phyloP scores from a whole-genome alignment of 2,888 invertebrate genomes.

The Tillus elongatus region DNA sequence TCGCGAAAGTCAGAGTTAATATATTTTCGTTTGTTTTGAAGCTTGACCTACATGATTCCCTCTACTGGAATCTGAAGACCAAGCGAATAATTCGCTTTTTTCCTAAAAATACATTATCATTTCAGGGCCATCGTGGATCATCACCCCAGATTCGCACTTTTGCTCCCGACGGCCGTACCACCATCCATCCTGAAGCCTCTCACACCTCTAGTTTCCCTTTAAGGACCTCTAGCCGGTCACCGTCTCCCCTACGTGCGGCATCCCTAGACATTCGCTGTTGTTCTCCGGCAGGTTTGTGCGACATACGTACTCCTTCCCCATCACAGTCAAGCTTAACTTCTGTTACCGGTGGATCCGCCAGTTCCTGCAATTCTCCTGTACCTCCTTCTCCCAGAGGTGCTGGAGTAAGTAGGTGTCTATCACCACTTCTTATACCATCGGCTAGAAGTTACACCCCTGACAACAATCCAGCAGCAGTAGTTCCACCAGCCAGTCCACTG shows the following conservation, averaged over 20 bases:
- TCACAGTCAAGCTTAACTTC: constrained; percentile 67
- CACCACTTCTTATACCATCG: constrained; percentile 69
- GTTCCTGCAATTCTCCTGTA: constrained; percentile 38
- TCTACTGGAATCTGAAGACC: too few relatives aligned
- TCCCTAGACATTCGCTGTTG: constrained; percentile 64
- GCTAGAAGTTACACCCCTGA: constrained; percentile 44
- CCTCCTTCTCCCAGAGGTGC: constrained; percentile 33
- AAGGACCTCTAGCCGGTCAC: constrained; percentile 55
- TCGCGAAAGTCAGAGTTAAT: too few relatives aligned
- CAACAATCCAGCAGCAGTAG: constrained; percentile 34
- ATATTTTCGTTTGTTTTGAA: too few relatives aligned
- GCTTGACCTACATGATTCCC: too few relatives aligned
- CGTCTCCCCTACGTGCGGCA: constrained; percentile 71
- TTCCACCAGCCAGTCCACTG: constrained; percentile 43
- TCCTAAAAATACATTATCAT: too few relatives aligned
- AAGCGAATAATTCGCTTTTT: too few relatives aligned
- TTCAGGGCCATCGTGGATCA: constrained; percentile 65
- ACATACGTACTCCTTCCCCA: constrained; percentile 50
- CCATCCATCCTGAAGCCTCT: constrained; percentile 36
- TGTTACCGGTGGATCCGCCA: constrained; percentile 42
- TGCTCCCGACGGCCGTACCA: constrained; percentile 67
- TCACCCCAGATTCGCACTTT: constrained; percentile 78
- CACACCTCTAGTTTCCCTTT: constrained; percentile 36
- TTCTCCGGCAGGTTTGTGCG: constrained; percentile 44
- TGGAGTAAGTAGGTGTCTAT: constrained; percentile 53